A percentile compares a stretch with the other conserved stretches of the same genome.
phyloP scores from a whole-genome alignment of 2,797 vertebrate species.

The Tokudaia muenninki region DNA sequence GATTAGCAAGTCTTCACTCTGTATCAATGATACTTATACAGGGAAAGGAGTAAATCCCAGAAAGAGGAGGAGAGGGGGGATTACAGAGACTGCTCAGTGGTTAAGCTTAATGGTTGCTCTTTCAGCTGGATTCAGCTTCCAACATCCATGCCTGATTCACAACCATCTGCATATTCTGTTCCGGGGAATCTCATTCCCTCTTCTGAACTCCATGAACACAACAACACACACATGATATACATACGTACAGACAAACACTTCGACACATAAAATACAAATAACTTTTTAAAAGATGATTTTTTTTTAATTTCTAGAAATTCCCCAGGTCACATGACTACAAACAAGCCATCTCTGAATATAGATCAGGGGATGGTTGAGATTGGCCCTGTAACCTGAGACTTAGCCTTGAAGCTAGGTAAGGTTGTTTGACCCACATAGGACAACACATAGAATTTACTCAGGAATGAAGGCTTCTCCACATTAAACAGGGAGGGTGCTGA shows the following conservation, averaged over 20 bases:
- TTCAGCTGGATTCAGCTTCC: neutral
- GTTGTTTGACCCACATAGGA: accelerated
- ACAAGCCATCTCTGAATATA: neutral
- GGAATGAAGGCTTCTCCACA: neutral
- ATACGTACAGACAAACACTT: too few relatives aligned
- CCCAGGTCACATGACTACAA: neutral
- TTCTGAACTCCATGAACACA: neutral
- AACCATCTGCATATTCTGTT: neutral
- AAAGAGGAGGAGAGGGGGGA: too few relatives aligned
- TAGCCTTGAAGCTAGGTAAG: neutral
- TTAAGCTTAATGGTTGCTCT: neutral
- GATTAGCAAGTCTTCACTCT: neutral
- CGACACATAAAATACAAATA: neutral
- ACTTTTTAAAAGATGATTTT: neutral
- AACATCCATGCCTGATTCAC: neutral
- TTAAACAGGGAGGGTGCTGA: neutral
- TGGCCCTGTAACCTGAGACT: neutral
- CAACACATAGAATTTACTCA: neutral
- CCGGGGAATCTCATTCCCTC: neutral
- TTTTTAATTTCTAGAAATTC: neutral
- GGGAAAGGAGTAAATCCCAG: neutral
- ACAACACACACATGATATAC: neutral
- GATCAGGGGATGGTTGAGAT: neutral
- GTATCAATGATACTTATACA: neutral
- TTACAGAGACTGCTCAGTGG: neutral